Percentiles rank a stretch among this genome's conserved stretches.
Evolutionary conservation across 2,113 vertebrate genomes (phyloP).

Genomic region (Plecturocebus donacophilus): DNA sequence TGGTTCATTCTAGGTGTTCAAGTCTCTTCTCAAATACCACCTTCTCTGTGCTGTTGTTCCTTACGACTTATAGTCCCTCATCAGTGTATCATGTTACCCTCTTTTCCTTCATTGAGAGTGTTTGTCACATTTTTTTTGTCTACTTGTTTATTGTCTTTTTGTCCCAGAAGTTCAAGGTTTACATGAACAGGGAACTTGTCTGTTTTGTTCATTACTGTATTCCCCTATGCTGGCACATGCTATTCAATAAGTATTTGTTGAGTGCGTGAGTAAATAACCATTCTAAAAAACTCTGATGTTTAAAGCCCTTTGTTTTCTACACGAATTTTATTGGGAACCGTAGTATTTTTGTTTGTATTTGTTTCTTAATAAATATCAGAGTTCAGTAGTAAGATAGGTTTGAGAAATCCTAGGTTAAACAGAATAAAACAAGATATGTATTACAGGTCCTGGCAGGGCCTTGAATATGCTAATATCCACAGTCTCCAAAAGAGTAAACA

Average conservation of each 20-base stretch:
- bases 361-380: slow-evolving; percentile 4
- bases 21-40: background rate
- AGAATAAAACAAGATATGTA: background rate
- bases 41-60: background rate
- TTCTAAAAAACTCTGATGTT: background rate
- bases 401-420: background rate
- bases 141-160: background rate
- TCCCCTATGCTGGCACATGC: background rate
- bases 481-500: background rate
- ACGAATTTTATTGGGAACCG: background rate
- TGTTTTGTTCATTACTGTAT: background rate
- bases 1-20: background rate
- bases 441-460: background rate
- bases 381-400: background rate
- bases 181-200: background rate
- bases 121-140: background rate
- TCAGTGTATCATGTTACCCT: background rate
- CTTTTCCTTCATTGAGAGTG: background rate
- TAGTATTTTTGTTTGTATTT: background rate
- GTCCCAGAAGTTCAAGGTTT: background rate
- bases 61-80: background rate
- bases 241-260: background rate
- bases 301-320: slow-evolving; percentile 1
- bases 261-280: background rate
- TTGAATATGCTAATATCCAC: background rate